These are phyloP conservation scores for Haliaeetus leucogaster DNA, from an alignment of 2,113 vertebrate genomes.

Conservation along the genomic window DNA sequence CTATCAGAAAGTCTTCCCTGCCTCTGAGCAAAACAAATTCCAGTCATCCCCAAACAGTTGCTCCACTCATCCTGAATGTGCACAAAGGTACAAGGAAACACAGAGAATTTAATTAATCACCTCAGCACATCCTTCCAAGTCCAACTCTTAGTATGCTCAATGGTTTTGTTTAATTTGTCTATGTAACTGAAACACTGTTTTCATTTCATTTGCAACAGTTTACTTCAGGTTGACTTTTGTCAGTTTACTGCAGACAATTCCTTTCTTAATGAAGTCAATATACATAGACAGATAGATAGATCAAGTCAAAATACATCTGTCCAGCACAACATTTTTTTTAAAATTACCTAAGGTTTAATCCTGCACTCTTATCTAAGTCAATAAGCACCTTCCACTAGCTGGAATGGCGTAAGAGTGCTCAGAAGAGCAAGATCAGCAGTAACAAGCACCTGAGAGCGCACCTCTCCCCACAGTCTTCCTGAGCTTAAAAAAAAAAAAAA, in stretches of 20 bases:
- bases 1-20: not conserved
- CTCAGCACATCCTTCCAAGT: not conserved
- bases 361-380: not conserved
- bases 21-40: not conserved
- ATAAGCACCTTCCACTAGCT: not conserved
- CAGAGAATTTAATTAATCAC: not conserved
- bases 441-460: not conserved
- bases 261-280: not conserved
- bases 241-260: not conserved
- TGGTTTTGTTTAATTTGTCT: not conserved
- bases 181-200: not conserved
- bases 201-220: not conserved
- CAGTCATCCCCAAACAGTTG: fast-evolving
- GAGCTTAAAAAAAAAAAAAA: not conserved
- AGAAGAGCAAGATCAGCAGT: not conserved
- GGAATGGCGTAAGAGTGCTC: not conserved
- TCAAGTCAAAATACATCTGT: not conserved
- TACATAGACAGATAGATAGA: not conserved
- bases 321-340: not conserved
- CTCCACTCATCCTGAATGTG: not conserved
- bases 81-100: not conserved
- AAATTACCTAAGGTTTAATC: not conserved
- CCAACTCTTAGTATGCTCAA: not conserved
- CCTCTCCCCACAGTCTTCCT: too few species aligned
- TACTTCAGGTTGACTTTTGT: not conserved